These are phyloP conservation scores for Enteromius afrohamiltoni DNA, from an alignment of 2,797 vertebrate genomes.

Conservation along the genomic window DNA sequence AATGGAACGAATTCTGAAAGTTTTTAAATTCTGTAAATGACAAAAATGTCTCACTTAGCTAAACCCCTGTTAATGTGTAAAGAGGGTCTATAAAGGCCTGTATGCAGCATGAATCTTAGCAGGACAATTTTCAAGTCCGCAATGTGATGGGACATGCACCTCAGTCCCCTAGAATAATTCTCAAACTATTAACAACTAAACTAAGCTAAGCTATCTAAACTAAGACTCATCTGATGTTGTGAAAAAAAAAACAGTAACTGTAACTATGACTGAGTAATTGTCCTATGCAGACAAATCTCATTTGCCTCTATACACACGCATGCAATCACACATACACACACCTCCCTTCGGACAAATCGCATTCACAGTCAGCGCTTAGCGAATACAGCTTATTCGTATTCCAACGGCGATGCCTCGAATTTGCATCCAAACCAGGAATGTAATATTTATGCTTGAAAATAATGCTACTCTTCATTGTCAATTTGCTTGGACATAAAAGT, in stretches of 20 bases:
- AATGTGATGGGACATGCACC: neutral
- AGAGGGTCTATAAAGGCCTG: neutral
- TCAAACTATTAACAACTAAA: neutral
- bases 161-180: neutral
- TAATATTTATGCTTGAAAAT: constrained; percentile 79
- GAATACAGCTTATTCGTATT: constrained; percentile 73
- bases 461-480: constrained; percentile 77
- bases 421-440: constrained; percentile 79
- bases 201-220: neutral
- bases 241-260: neutral
- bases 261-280: constrained; percentile 14
- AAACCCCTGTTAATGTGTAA: neutral
- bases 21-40: neutral
- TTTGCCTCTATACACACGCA: constrained; percentile 45
- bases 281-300: neutral
- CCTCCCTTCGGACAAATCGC: constrained; percentile 60
- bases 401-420: constrained; percentile 65
- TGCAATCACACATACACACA: constrained; percentile 50
- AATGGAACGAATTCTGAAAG: neutral
- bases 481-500: constrained; percentile 78
- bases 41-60: neutral
- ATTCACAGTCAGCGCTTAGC: constrained; percentile 54
- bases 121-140: neutral
- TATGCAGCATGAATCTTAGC: neutral
- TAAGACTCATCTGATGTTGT: neutral